Evolutionary conservation across 1,140 invertebrate species (phyloP).

Genomic region (Eumeta japonica): DNA sequence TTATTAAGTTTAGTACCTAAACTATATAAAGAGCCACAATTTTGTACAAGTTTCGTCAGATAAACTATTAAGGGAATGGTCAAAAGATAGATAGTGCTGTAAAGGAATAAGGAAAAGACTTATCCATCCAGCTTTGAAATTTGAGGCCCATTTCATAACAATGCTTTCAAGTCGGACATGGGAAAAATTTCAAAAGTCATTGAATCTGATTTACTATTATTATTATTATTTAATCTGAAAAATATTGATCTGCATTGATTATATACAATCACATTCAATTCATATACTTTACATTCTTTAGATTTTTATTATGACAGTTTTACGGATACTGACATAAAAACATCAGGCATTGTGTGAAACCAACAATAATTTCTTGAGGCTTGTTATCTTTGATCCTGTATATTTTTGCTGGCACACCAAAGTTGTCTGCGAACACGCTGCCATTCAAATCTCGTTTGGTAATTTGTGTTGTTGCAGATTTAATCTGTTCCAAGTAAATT

Average conservation of each 20-base stretch:
- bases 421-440: constrained; percentile 28
- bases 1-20: no score
- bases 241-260: not conserved
- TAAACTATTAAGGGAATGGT: no score
- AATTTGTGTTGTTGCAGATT: constrained; percentile 2
- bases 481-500: constrained; percentile 2
- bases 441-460: constrained; percentile 17
- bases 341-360: constrained; percentile 35
- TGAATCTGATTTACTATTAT: no score
- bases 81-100: no score
- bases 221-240: no score
- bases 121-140: no score
- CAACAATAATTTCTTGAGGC: constrained; percentile 19
- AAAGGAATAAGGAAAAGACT: no score
- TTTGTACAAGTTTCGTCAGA: no score
- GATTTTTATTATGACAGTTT: not conserved
- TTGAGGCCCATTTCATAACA: not conserved
- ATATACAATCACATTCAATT: not conserved
- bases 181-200: no score
- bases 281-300: not conserved
- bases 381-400: not conserved
- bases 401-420: constrained; percentile 15
- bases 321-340: constrained; percentile 31
- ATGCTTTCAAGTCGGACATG: no score
- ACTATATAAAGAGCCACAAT: no score